Base-by-base conservation (phyloP, 2,797 vertebrate genomes). In the Protonibea diacanthus region DNA sequence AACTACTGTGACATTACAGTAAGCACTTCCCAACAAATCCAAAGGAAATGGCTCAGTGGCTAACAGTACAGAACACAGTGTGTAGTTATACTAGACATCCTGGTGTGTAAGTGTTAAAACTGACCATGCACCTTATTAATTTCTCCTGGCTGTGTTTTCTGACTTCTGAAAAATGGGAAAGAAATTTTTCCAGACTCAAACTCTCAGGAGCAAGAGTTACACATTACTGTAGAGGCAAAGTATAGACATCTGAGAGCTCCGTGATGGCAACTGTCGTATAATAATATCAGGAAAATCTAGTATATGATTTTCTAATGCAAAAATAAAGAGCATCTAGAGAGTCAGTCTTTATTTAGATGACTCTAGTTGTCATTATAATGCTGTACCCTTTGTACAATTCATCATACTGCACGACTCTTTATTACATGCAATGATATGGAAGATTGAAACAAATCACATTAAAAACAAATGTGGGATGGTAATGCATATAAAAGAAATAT, bases 41-140 rank as follows among this genome's bases (percentile, higher is more conserved):
- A 82, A 15, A 57, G 23, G 40, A 78, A 77, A 76, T 66, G 33
- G 40, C n/a, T 59, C 33, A 18, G 27, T 8, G 8, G 18, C 29
- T 47, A 15, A 53, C 38, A 62, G 42, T 23, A 25, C 57, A 72
- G 53, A 71, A 71, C 61, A 68, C 27, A 42, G 48, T 33, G 64
- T 58, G 13, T 20, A 15, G 44, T 47, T 52, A 25, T 9, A 15
- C 21, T 61, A 38, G 15, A 66, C 27, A 53, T 51, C 68, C 77
- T 74, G 69, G 68, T 76, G 78, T 81, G 58, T 59, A 76, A 74
- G 65, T 79, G 55, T 78, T 23, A 27, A 47, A 74, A 74, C 9
- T 0, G 10, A 66, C 52, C 18, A n/a, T 7, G 25, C 44, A 52
- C 17, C 21, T 6, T 60, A 49, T 49, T 47, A 0, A 64, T 70